Evolutionary conservation across 2,113 vertebrate genomes (phyloP), one percentile per base, ranked within the genome.

Genomic region (Mandrillus leucophaeus): DNA sequence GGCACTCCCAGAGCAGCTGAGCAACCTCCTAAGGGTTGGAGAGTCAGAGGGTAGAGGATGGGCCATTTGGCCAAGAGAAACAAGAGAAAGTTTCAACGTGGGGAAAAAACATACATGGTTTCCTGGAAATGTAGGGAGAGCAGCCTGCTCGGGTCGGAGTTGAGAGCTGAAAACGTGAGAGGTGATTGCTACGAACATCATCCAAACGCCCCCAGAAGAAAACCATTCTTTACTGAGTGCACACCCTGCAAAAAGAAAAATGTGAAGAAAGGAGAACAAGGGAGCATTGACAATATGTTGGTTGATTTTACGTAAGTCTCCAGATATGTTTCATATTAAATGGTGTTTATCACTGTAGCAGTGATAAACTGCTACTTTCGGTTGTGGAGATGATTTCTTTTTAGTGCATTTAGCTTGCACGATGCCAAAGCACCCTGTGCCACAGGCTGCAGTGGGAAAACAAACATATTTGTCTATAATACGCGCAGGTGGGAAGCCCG

Each of bases 61-160:
- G 68, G 79, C 43, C 5, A 1, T 17, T 0, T 30, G 45, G 45
- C 35, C 13, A 2, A 35, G 52, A 50, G 85, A 61, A 50, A 64
- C 3, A 1, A 3, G 7, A 4, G 43, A 3, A 61, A 9, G 6
- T 23, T 23, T 72, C 5, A 4, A 2, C 20, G 32, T 8, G 18
- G 22, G 38, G 6, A 57, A 81, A 25, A 16, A 12, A 22, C 1
- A 2, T 3, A 20, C 32, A 6, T 22, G 2, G 90, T 20, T n/a
- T 22, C 5, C 40, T 23, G 59, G 38, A 72, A 43, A 27, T 8
- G 0, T 3, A n/a, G 1, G 55, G 25, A 23, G 5, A 45, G 23
- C 23, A 5, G 45, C 9, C 45, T 2, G 18, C 50, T n/a, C 57
- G 20, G 16, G 92, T 55, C 3, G n/a, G 50, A 17, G 9, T 14